Base-by-base conservation (phyloP, 2,113 vertebrate species). In the Pseudorasbora parva region DNA sequence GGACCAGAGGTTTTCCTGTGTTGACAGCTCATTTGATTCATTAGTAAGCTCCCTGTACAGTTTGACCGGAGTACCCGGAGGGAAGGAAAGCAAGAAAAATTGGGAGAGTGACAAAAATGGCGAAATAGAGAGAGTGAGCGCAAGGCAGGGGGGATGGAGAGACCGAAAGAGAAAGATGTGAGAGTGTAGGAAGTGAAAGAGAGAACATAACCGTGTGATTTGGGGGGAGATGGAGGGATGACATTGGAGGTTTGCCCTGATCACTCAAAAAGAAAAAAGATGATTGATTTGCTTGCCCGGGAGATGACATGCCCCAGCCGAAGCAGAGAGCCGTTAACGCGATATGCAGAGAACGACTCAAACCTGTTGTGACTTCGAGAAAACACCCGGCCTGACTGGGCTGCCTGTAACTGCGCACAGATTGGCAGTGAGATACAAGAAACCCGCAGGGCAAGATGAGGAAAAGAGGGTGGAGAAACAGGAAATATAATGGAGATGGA, bases 11-110 rank as follows among this genome's bases (percentile, higher is more conserved):
- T 86, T 87, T 89, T 82, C 87, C 82, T 89, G 87, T 92, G 91
- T 89, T 92, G 92, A 91, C 90, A 92, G 88, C 89, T 91, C 88
- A 87, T 92, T 90, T 91, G 88, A 91, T 93, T 94, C 92, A 93
- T 92, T 93, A 93, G 89, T 19, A 86, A 84, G 30, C 88, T 88
- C 86, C 79, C 90, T 59, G 81, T 84, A 86, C 81, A 86, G 62
- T 90, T 88, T 85, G 89, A 91, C 92, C 89, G 84, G 27, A 86
- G 91, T 90, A 88, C 88, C 82, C 69, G 81, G 80, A 88, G 85
- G 86, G 89, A 85, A 79, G 80, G 69, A 86, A 87, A 83, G 86
- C 84, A 81, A 79, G 86, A 88, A 81, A 85, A 82, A 84, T 82
- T 79, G 78, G 75, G 84, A 78, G 75, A 23, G 41, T 47, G 47